A percentile compares a stretch with the other conserved stretches of the same genome.
Evolutionary conservation across 1,140 invertebrate species (phyloP).

Genomic region (Ips nitidus): DNA sequence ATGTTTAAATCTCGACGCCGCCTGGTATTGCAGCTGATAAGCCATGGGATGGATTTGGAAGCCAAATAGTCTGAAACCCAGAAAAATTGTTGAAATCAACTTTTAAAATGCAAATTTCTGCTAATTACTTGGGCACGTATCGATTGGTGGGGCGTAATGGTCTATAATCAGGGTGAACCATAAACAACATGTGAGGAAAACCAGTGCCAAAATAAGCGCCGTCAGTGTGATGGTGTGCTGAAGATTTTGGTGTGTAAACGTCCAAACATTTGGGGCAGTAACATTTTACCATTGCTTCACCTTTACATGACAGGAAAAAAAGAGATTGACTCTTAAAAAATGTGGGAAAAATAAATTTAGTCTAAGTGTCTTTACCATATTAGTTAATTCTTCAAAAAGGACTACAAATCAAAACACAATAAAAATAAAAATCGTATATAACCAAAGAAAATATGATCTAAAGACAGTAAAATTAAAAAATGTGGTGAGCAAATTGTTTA

Average conservation of each 20-base stretch:
- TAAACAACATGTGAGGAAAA: conserved; percentile 99
- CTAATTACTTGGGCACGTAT: conserved; percentile 86
- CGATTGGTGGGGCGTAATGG: conserved; percentile 95
- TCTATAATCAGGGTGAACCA: conserved; percentile 99
- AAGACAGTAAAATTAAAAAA: no score
- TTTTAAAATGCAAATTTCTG: conserved; percentile 61
- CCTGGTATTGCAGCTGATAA: conserved; percentile 95
- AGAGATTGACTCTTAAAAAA: conserved; percentile 5
- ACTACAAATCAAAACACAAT: no score
- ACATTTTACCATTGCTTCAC: conserved; percentile 99
- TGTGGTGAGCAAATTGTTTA: no score
- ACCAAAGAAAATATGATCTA: no score
- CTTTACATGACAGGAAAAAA: conserved; percentile 55
- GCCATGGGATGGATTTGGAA: conserved; percentile 99
- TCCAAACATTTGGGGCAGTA: conserved; percentile 99
- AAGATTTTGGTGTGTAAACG: conserved; percentile 98
- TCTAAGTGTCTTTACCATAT: not conserved
- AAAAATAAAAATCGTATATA: no score
- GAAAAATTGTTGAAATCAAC: conserved; percentile 53
- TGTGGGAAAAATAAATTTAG: not conserved
- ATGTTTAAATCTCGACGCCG: conserved; percentile 87
- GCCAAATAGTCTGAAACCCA: conserved; percentile 67
- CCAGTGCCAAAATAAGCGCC: conserved; percentile 99
- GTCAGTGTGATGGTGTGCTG: conserved; percentile 98
- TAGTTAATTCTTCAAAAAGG: no score